These are phyloP conservation scores for Umimayanthus kanabou DNA, from an alignment of 92 coral and sea anemone species.

Conservation along the genomic window DNA sequence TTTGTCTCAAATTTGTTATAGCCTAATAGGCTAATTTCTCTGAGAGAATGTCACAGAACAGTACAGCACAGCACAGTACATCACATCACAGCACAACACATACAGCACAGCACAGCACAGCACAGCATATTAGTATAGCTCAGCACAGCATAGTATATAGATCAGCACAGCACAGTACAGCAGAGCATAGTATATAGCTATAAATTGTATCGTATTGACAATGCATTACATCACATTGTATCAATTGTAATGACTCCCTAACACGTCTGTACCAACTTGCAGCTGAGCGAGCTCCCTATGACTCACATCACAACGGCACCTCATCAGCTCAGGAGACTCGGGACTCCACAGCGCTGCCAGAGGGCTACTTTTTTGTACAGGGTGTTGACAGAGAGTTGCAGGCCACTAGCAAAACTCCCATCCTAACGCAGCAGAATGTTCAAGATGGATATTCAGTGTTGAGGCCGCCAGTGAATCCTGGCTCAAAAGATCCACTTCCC, in stretches of 20 bases:
- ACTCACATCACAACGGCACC: constrained; percentile 21
- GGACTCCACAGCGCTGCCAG: background rate
- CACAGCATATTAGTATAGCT: no score
- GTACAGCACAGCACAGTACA: no score
- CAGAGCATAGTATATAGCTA: no score
- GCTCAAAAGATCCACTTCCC: constrained; percentile 34
- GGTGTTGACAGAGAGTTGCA: constrained; percentile 47
- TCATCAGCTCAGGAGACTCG: background rate
- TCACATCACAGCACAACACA: no score
- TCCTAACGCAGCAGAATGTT: constrained; percentile 58
- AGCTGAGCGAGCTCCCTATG: background rate
- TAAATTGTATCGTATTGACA: background rate
- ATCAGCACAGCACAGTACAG: no score
- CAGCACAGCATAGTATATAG: no score
- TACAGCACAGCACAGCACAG: no score
- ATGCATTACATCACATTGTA: background rate
- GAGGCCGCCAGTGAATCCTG: constrained; percentile 58
- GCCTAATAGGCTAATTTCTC: no score
- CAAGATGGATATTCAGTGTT: constrained; percentile 71
- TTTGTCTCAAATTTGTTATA: no score
- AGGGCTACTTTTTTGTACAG: constrained; percentile 56
- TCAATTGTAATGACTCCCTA: background rate
- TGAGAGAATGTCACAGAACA: no score
- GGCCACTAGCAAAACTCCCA: constrained; percentile 27
- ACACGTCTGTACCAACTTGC: background rate